phyloP scores from a whole-genome alignment of 2,888 invertebrate genomes.

The Scotopteryx bipunctaria region DNA sequence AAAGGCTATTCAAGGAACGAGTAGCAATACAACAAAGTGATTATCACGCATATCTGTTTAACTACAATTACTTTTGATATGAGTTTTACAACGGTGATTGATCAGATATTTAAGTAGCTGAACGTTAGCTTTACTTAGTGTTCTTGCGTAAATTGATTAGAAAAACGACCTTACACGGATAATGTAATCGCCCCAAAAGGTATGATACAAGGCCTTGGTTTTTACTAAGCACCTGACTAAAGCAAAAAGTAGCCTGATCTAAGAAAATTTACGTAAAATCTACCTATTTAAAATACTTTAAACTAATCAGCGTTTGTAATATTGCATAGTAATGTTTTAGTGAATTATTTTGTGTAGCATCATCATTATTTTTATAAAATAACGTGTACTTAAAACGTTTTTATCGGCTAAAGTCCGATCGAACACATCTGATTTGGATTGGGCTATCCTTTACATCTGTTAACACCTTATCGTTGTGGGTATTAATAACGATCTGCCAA shows the following conservation, averaged over 20 bases:
- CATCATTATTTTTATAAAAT: neutral
- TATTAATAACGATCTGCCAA: conserved; percentile 8
- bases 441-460: no score
- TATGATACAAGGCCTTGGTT: conserved; percentile 1
- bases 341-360: no score
- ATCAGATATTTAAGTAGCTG: conserved; percentile 4
- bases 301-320: no score
- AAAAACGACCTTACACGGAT: conserved; percentile 17
- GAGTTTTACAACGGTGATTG: conserved; percentile 7
- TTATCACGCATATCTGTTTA: conserved; percentile 15
- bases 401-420: no score
- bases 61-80: conserved; percentile 10
- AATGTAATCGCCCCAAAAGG: conserved; percentile 7
- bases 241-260: conserved; percentile 3
- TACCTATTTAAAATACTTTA: no score
- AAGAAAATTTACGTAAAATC: neutral
- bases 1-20: neutral
- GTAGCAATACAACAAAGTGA: conserved; percentile 4
- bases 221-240: neutral
- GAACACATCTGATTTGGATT: no score
- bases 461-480: conserved; percentile 4
- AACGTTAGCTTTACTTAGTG: neutral
- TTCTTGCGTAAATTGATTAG: conserved; percentile 13
- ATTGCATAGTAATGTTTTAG: no score
- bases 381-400: no score